Evolutionary conservation across 2,797 vertebrate species (phyloP).

Genomic region (Molossus molossus): DNA sequence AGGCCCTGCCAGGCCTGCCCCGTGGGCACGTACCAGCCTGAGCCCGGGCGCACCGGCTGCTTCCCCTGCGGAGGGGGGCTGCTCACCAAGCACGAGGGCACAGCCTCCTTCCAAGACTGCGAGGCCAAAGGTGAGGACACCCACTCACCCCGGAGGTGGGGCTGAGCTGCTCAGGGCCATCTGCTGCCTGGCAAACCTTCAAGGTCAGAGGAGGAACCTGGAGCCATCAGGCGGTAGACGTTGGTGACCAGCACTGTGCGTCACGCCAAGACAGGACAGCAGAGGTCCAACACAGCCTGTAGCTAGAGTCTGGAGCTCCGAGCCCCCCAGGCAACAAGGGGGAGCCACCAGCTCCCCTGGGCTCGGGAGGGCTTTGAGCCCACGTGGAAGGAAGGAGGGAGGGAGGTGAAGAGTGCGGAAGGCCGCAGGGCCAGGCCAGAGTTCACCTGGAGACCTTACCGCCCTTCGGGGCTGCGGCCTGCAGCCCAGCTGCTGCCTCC

Average conservation of each 20-base stretch:
- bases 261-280: neutral
- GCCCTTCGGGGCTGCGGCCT: neutral
- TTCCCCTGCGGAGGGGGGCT: constrained; percentile 97
- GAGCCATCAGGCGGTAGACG: accelerated
- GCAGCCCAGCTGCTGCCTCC: too few relatives aligned
- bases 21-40: constrained; percentile 94
- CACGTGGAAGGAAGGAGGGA: neutral
- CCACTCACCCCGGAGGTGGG: accelerated
- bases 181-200: neutral
- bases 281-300: neutral
- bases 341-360: neutral
- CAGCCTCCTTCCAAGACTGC: constrained; percentile 96
- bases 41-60: constrained; percentile 95
- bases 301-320: neutral
- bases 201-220: neutral
- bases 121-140: constrained; percentile 95
- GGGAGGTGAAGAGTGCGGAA: neutral
- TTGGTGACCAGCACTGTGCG: neutral
- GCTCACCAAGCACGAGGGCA: constrained; percentile 94
- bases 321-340: neutral
- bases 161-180: neutral
- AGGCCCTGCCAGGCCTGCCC: constrained; percentile 94
- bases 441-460: neutral
- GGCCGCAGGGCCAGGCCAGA: neutral
- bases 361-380: neutral